Evolutionary conservation across 2,113 vertebrate genomes (phyloP).

Genomic region (Ctenomys sociabilis): DNA sequence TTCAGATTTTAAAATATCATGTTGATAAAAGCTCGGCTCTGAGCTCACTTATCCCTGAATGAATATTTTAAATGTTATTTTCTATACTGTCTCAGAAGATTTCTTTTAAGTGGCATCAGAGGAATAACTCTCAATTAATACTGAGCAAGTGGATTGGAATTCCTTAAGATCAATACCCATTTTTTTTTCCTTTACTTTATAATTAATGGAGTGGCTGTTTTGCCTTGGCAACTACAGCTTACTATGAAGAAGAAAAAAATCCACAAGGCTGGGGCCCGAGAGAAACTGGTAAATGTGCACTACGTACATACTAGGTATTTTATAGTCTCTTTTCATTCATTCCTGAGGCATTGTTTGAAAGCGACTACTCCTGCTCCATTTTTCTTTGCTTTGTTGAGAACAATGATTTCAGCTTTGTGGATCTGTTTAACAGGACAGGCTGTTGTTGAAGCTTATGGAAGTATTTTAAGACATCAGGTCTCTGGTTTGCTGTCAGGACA

Average conservation of each 20-base stretch:
- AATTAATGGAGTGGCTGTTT: conserved; percentile 76
- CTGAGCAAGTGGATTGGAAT: conserved; percentile 74
- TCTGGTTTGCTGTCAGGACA: background rate
- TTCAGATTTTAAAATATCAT: conserved; percentile 21
- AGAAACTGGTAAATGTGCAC: background rate
- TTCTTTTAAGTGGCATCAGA: conserved; percentile 74
- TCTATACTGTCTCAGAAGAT: conserved; percentile 63
- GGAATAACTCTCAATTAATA: conserved; percentile 82
- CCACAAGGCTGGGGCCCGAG: background rate
- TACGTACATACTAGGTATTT: background rate
- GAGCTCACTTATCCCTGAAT: conserved; percentile 61
- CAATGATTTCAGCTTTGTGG: background rate
- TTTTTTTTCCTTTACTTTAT: conserved; percentile 77
- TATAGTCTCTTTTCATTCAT: background rate
- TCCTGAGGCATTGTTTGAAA: conserved; percentile 45
- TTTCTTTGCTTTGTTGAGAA: background rate
- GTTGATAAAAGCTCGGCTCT: conserved; percentile 37
- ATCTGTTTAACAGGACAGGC: background rate
- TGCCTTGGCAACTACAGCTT: conserved; percentile 59
- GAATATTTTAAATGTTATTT: conserved; percentile 75
- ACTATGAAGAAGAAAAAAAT: background rate
- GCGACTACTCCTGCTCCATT: background rate
- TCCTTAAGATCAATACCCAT: conserved; percentile 76
- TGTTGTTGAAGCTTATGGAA: background rate
- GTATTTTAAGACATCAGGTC: background rate